A percentile compares a stretch with the other conserved stretches of the same genome.
Conservation (phyloP, 2,113 vertebrate genomes). For the Heptranchias perlo region DNA sequence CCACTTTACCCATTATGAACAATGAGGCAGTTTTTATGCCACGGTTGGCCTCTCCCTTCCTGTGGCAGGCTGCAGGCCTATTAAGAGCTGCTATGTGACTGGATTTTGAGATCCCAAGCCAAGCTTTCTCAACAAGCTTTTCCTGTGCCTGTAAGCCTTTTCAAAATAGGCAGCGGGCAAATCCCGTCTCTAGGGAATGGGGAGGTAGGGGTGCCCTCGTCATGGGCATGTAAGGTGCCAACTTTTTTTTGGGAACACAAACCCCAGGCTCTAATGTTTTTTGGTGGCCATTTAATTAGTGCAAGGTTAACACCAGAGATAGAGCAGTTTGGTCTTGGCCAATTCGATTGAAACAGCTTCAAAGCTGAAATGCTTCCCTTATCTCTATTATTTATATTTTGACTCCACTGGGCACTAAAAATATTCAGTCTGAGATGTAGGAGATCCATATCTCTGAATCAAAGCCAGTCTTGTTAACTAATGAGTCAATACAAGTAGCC, state of each 20-base stretch:
- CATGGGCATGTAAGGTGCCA: no score
- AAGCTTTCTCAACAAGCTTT: not conserved
- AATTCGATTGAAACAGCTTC: not conserved
- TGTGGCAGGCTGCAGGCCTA: not conserved
- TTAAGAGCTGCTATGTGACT: not conserved
- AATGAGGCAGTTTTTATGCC: not conserved
- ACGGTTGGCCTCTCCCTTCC: not conserved
- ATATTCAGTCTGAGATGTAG: not conserved
- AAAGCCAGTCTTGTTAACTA: not conserved
- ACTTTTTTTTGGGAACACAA: not conserved
- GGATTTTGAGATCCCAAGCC: not conserved
- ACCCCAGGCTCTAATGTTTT: not conserved
- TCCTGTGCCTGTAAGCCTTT: not conserved
- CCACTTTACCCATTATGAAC: not conserved
- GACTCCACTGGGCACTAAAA: not conserved
- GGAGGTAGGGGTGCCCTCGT: not conserved
- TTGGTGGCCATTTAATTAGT: not conserved
- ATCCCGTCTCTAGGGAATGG: not conserved
- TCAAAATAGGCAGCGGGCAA: no score
- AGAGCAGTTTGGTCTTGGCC: not conserved
- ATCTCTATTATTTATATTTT: not conserved
- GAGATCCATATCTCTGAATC: not conserved
- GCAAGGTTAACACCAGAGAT: not conserved
- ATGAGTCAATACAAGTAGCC: not conserved
- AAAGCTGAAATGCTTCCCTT: not conserved